Evolutionary conservation across 2,888 invertebrate genomes (phyloP).

Genomic region (Synanthedon formicaeformis): DNA sequence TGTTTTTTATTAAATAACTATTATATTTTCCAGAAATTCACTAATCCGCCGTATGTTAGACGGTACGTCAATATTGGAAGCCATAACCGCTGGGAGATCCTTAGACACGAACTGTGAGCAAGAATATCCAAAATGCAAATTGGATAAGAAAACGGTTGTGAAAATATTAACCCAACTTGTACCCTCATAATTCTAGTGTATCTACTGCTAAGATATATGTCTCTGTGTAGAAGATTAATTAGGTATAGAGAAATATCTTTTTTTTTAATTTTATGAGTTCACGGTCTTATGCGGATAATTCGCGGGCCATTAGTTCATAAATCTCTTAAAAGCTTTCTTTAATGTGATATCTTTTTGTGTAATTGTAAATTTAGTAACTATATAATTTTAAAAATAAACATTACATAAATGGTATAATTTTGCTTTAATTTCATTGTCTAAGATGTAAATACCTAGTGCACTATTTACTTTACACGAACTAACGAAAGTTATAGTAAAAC

Average conservation of each 20-base stretch:
- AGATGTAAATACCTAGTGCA: too few relatives aligned
- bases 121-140: conserved; percentile 75
- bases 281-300: too few relatives aligned
- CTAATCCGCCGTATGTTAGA: conserved; percentile 77
- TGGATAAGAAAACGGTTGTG: conserved; percentile 75
- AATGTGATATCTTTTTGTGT: too few relatives aligned
- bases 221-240: background rate
- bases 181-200: conserved; percentile 39
- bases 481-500: too few relatives aligned
- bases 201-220: background rate
- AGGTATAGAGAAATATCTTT: background rate
- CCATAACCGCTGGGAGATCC: conserved; percentile 74
- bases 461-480: too few relatives aligned
- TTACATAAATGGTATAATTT: too few relatives aligned
- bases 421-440: too few relatives aligned
- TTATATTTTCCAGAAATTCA: conserved; percentile 70
- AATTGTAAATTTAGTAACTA: too few relatives aligned
- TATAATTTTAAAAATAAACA: too few relatives aligned
- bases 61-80: conserved; percentile 79
- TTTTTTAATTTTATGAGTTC: background rate
- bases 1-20: too few relatives aligned
- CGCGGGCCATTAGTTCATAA: too few relatives aligned
- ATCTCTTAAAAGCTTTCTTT: too few relatives aligned
- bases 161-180: conserved; percentile 77
- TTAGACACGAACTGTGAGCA: conserved; percentile 70